phyloP scores from a whole-genome alignment of 2,888 invertebrate species.

The Athetis lepigone region DNA sequence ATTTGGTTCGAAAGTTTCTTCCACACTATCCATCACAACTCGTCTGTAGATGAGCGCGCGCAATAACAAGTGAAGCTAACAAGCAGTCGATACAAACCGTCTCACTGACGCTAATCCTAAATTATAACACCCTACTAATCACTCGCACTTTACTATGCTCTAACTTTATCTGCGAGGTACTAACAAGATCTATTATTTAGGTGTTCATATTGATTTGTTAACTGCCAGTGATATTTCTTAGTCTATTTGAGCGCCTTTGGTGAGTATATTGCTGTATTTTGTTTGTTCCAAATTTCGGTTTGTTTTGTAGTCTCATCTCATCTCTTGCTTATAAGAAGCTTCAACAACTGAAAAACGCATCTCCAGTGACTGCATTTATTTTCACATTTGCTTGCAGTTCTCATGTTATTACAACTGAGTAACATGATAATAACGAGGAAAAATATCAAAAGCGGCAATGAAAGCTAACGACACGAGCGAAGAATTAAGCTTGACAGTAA shows the following conservation, averaged over 20 bases:
- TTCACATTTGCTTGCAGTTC: slow-evolving; percentile 6
- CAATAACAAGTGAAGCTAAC: slow-evolving; percentile 88
- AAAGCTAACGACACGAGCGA: slow-evolving; percentile 85
- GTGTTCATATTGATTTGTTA: slow-evolving; percentile 47
- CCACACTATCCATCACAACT: slow-evolving; percentile 68
- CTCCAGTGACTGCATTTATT: background rate
- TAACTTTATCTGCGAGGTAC: slow-evolving; percentile 50
- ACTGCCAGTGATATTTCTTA: slow-evolving; percentile 38
- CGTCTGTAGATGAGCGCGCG: slow-evolving; percentile 78
- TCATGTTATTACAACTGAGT: slow-evolving; percentile 18
- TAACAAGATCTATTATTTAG: slow-evolving; percentile 55
- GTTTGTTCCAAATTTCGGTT: background rate
- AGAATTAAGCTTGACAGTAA: slow-evolving; percentile 89
- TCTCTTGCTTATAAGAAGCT: background rate
- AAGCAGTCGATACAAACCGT: slow-evolving; percentile 82
- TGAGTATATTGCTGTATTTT: background rate
- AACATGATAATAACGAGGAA: slow-evolving; percentile 52
- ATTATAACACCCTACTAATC: slow-evolving; percentile 86
- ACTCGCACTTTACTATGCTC: slow-evolving; percentile 69
- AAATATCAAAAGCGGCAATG: slow-evolving; percentile 67
- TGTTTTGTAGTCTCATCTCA: background rate
- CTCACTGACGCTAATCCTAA: slow-evolving; percentile 85
- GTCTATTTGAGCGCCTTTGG: slow-evolving; percentile 33
- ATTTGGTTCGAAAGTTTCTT: slow-evolving; percentile 9
- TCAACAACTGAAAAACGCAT: background rate